Evolutionary conservation across 2,113 vertebrate species (phyloP), one percentile per base, ranked within the genome.

Genomic region (Callionymus lyra): DNA sequence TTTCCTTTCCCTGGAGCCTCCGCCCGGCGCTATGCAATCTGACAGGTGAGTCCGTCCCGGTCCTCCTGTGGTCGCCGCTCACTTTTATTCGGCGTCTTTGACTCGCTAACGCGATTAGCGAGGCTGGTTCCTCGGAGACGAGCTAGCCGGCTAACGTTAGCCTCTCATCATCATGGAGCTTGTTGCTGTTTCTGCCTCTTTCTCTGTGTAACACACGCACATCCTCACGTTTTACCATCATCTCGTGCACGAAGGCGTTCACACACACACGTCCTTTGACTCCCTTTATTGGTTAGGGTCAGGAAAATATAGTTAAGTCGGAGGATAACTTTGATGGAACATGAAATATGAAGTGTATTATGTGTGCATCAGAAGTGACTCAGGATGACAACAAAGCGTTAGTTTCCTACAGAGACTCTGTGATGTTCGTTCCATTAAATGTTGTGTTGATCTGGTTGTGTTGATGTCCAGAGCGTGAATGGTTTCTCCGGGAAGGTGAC

Each of bases 401-500:
- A n/a, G n/a, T n/a, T n/a, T n/a, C n/a, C n/a, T n/a, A n/a, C n/a
- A n/a, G n/a, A n/a, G n/a, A n/a, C n/a, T n/a, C n/a, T n/a, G n/a
- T n/a, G n/a, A n/a, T n/a, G n/a, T n/a, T 27, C 21, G 4, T 27
- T 8, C 21, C 21, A 27, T 5, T 4, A 27, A 5, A 27, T 8
- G 8, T 27, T 27, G 21, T 27, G 12, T 44, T 8, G 16, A n/a
- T n/a, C 2, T 44, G 13, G 6, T 19, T 2, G 48, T 64, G 53
- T 47, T 55, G 9, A 12, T 54, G 51, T 58, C 51, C 64, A 87
- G 85, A 81, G 70, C 60, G 81, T 87, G 84, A 82, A 84, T 85
- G 82, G 74, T 84, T 68, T 56, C 78, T 72, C 36, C 72, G 65
- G 76, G 79, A 81, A 82, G 76, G 82, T 78, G 79, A 82, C 82